Evolutionary conservation across 2,797 vertebrate species (phyloP), one percentile per base, ranked within the genome.

Genomic region (Hyperoplus immaculatus): DNA sequence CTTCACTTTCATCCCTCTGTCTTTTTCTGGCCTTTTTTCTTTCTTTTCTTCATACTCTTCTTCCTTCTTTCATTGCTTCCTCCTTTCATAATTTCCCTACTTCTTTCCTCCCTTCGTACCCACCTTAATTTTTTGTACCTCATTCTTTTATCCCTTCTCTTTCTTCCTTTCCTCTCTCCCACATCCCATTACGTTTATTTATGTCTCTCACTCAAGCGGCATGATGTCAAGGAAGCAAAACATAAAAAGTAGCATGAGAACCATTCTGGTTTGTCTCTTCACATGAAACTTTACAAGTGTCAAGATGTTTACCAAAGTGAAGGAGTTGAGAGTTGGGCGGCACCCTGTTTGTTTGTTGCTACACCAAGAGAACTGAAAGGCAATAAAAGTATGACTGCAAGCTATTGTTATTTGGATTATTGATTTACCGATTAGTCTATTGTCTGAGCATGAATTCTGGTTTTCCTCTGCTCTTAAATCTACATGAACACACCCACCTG

Each of bases 231-330:
- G 38, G 4, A 60, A 62, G 50, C 39, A 56, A 59, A 78, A 59
- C 29, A 7, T 43, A 59, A 9, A 63, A 50, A 29, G 39, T 12
- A 50, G 41, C n/a, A 16, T 10, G 36, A 61, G 51, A 65, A 64
- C 13, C 41, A 38, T 42, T 59, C 49, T 73, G 68, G 50, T 16
- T 59, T 56, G 68, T 67, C 42, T 81, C 58, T 45, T 53, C 46
- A 57, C 45, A 14, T 58, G 12, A 39, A 59, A 16, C 49, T 61
- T 62, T 38, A 18, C 50, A 54, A 55, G 39, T 7, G 45, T 59
- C 13, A 59, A 57, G 54, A 70, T 75, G 63, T 82, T 80, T 74
- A 72, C 51, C 5, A 15, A 61, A 50, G 41, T 58, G 21, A 74
- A 74, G 49, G 60, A 61, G 67, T 2, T 7, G 53, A 72, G 61